These are phyloP conservation scores for Enteromius radiatus DNA, from an alignment of 2,797 vertebrate genomes.

Conservation along the genomic window DNA sequence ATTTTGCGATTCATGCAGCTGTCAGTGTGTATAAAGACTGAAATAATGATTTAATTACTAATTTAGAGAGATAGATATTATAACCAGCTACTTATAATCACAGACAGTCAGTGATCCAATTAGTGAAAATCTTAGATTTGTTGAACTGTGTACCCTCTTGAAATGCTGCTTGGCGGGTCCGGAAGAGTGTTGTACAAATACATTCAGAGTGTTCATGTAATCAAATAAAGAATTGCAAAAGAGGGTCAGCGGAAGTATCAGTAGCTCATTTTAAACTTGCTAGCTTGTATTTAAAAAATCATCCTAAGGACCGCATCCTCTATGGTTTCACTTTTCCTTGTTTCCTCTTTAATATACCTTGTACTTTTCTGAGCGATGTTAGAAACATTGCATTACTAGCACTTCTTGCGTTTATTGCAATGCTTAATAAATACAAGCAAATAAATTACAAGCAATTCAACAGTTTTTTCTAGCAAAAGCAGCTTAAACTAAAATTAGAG, in stretches of 20 bases:
- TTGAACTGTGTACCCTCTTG: not conserved
- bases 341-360: not conserved
- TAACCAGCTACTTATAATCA: not conserved
- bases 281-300: not conserved
- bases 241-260: not conserved
- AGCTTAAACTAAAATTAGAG: slow-evolving; percentile 49
- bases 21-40: not conserved
- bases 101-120: not conserved
- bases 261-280: not conserved
- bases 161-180: not conserved
- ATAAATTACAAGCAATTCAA: not conserved
- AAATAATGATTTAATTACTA: not conserved
- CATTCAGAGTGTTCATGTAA: not conserved
- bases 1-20: not conserved
- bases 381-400: not conserved
- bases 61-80: not conserved
- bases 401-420: not conserved
- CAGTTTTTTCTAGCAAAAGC: not conserved
- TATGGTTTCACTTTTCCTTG: not conserved
- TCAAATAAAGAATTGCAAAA: not conserved
- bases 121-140: not conserved
- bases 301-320: not conserved
- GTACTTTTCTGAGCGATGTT: not conserved
- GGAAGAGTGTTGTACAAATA: not conserved
- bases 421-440: not conserved